Conservation (phyloP, 37 sponge, comb jelly and placozoan species). For the Lycopodina hypogea region DNA sequence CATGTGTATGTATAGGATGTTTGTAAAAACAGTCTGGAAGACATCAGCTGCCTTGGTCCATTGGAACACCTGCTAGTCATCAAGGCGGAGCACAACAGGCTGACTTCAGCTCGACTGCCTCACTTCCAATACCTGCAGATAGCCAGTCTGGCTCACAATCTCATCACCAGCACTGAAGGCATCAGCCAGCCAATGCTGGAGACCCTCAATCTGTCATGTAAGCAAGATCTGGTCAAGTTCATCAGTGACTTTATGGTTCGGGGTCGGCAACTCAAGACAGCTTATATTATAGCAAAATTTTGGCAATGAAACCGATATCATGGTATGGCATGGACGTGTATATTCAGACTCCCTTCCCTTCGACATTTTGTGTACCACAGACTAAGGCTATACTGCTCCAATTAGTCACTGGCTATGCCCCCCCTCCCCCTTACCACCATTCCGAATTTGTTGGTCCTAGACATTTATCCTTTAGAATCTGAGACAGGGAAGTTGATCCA, state of each 20-base stretch:
- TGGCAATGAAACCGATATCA: too few relatives aligned
- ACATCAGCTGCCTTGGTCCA: conserved; percentile 64
- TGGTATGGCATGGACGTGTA: too few relatives aligned
- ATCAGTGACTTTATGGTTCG: too few relatives aligned
- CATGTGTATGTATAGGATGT: conserved; percentile 56
- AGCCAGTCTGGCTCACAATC: conserved; percentile 79
- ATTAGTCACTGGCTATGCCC: too few relatives aligned
- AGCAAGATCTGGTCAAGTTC: conserved; percentile 6
- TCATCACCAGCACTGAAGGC: conserved; percentile 67
- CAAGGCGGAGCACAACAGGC: conserved; percentile 85
- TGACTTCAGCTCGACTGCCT: conserved; percentile 55
- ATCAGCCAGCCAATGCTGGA: conserved; percentile 82
- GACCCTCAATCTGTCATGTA: conserved; percentile 75
- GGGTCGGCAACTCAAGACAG: background rate
- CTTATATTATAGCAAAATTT: too few relatives aligned
- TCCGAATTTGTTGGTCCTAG: too few relatives aligned
- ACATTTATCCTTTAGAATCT: too few relatives aligned
- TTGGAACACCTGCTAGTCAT: conserved; percentile 79
- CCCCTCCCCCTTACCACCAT: too few relatives aligned
- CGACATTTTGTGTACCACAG: too few relatives aligned
- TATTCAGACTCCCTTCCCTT: too few relatives aligned
- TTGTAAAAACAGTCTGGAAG: conserved; percentile 74
- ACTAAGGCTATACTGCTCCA: too few relatives aligned
- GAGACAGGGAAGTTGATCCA: too few relatives aligned
- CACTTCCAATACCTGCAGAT: conserved; percentile 85